A percentile compares a stretch with the other conserved stretches of the same genome.
Conservation (phyloP, 2,888 invertebrate genomes). For the Hymenopus coronatus region DNA sequence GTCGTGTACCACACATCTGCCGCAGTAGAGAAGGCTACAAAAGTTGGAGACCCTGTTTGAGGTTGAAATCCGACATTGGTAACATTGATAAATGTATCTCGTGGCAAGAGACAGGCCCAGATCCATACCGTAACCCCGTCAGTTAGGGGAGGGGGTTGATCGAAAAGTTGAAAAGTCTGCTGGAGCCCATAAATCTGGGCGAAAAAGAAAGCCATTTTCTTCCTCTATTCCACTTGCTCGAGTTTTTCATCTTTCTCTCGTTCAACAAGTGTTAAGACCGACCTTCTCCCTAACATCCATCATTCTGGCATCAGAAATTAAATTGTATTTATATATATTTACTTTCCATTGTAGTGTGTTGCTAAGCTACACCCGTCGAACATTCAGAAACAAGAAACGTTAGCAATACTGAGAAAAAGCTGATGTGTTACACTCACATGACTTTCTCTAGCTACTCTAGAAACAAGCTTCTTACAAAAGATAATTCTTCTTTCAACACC, state of each 20-base stretch:
- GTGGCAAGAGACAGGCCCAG: background rate
- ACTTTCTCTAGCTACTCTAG: too few species aligned
- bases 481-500: too few species aligned
- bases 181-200: background rate
- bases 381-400: background rate
- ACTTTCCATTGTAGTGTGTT: background rate
- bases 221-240: background rate
- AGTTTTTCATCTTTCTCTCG: background rate
- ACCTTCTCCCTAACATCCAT: background rate
- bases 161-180: background rate
- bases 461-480: too few species aligned
- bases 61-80: background rate
- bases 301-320: background rate
- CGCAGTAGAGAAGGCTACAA: background rate
- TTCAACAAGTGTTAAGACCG: background rate
- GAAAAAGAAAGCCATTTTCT: background rate
- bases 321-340: background rate
- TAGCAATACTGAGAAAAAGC: too few species aligned
- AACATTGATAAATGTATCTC: background rate
- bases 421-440: too few species aligned
- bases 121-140: background rate
- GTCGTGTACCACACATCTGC: too few species aligned
- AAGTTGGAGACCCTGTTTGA: background rate
- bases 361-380: background rate
- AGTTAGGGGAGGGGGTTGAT: background rate